Evolutionary conservation across 2,113 vertebrate species (phyloP).

Genomic region (Boleophthalmus pectinirostris): DNA sequence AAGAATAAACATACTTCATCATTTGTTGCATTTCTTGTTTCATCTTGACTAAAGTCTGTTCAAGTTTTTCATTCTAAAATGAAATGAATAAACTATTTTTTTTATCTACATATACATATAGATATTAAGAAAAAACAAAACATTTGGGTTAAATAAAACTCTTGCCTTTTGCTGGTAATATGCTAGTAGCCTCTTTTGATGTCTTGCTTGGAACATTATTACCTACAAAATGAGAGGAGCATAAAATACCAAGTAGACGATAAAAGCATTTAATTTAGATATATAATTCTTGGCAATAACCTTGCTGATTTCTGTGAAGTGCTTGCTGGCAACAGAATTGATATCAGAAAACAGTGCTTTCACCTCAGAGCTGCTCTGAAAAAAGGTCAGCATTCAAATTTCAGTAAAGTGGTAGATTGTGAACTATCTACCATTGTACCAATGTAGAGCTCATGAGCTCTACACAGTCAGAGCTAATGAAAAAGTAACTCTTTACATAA

Average conservation of each 20-base stretch:
- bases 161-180: constrained; percentile 83
- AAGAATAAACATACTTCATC: constrained; percentile 76
- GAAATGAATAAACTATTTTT: background rate
- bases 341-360: constrained; percentile 86
- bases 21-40: constrained; percentile 80
- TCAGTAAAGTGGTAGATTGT: background rate
- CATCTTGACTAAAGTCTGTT: constrained; percentile 79
- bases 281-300: constrained; percentile 61
- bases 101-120: too few relatives aligned
- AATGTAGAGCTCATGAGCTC: too few relatives aligned
- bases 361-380: constrained; percentile 83
- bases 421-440: too few relatives aligned
- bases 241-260: background rate
- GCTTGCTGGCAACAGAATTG: constrained; percentile 77
- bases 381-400: constrained; percentile 35
- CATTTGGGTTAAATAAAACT: background rate
- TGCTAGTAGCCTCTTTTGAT: constrained; percentile 80
- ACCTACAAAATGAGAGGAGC: constrained; percentile 74
- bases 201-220: constrained; percentile 86
- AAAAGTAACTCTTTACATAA: too few relatives aligned
- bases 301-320: constrained; percentile 83
- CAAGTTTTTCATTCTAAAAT: constrained; percentile 80
- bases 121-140: too few relatives aligned
- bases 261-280: background rate
- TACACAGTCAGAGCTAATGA: too few relatives aligned